Conservation (phyloP, 2,797 vertebrate genomes). For the Tokudaia tokunoshimensis region DNA sequence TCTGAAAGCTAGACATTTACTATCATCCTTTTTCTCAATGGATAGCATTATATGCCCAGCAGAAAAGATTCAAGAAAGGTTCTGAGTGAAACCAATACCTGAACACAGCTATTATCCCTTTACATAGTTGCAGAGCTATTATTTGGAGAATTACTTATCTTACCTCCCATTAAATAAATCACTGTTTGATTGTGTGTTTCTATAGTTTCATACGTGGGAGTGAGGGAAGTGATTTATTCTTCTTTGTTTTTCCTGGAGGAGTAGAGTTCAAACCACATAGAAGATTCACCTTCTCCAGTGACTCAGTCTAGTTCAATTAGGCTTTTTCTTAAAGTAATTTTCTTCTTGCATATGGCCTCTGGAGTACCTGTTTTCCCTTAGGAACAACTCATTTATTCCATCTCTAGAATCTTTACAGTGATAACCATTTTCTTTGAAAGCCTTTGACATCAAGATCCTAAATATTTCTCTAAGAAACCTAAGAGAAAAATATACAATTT, state of each 20-base stretch:
- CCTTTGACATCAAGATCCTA: not conserved
- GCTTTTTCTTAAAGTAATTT: not conserved
- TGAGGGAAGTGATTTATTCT: not conserved
- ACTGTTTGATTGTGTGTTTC: not conserved
- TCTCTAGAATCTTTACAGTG: not conserved
- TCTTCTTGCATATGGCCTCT: not conserved
- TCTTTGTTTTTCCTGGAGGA: not conserved
- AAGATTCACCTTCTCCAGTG: not conserved
- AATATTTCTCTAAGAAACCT: not conserved
- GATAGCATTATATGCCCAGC: not conserved
- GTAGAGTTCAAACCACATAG: not conserved
- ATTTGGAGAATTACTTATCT: not conserved
- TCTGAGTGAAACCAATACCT: not conserved
- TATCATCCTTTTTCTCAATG: not conserved
- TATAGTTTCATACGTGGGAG: not conserved
- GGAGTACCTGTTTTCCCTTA: not conserved
- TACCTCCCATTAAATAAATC: slow-evolving; percentile 40
- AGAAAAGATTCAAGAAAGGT: not conserved
- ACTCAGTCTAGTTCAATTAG: not conserved
- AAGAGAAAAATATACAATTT: not conserved
- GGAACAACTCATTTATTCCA: not conserved
- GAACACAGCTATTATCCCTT: not conserved
- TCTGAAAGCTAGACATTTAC: not conserved
- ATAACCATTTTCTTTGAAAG: not conserved
- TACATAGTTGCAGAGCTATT: not conserved